These are phyloP conservation scores for Columbina picui DNA, from an alignment of 2,113 vertebrate genomes.

Conservation along the genomic window DNA sequence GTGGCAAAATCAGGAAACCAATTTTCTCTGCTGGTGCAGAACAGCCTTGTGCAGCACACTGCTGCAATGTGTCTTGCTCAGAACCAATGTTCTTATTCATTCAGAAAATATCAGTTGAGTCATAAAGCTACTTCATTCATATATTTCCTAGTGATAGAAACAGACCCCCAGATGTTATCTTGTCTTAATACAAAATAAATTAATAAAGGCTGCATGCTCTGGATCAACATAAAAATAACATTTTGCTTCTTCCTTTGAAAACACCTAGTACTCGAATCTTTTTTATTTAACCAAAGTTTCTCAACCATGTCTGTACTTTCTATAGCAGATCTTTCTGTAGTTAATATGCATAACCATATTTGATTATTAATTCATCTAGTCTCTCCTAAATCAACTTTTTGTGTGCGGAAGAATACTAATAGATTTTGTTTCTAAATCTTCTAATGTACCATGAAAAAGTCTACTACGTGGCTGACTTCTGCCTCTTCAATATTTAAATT, in stretches of 20 bases:
- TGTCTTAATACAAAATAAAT: background rate
- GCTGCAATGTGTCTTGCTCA: background rate
- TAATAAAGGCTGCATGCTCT: background rate
- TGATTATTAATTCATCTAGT: constrained; percentile 69
- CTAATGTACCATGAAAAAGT: constrained; percentile 45
- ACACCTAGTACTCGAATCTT: background rate
- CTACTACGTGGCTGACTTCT: constrained; percentile 47
- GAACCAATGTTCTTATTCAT: background rate
- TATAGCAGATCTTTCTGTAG: background rate
- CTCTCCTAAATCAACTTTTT: constrained; percentile 61
- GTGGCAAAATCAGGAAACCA: background rate
- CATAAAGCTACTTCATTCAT: constrained; percentile 16
- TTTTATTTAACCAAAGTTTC: constrained; percentile 1
- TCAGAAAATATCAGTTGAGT: background rate
- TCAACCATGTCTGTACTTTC: background rate
- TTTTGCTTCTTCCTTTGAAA: background rate
- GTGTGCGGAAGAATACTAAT: constrained; percentile 65
- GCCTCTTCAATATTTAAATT: constrained; percentile 58
- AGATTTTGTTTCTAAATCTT: constrained; percentile 41
- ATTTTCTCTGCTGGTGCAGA: background rate
- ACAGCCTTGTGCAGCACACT: background rate
- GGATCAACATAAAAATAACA: background rate
- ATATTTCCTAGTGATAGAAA: background rate
- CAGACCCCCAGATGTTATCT: background rate
- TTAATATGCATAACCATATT: constrained; percentile 66